Conservation (phyloP, 2,888 invertebrate genomes). For the Brenthis ino region DNA sequence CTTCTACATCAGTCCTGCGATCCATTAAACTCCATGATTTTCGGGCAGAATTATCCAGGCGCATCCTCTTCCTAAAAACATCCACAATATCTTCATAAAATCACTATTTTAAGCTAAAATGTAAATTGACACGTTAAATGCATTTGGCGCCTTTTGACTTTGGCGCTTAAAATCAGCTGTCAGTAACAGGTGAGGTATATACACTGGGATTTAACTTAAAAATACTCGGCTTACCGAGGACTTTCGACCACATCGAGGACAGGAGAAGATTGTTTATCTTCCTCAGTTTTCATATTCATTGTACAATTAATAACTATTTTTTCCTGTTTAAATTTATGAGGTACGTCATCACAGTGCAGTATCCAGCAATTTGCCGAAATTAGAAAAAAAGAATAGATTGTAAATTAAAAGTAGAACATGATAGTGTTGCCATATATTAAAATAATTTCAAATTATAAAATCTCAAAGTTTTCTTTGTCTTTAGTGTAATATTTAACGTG, state of each 20-base stretch:
- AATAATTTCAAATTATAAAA: background rate
- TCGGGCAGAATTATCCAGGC: constrained; percentile 57
- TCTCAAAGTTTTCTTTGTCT: background rate
- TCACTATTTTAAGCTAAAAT: constrained; percentile 19
- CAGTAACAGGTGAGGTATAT: constrained; percentile 49
- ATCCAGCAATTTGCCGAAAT: constrained; percentile 33
- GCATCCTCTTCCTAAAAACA: constrained; percentile 63
- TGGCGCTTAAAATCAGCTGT: constrained; percentile 79
- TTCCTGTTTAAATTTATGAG: constrained; percentile 21
- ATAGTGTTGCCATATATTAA: constrained; percentile 16
- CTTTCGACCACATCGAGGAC: constrained; percentile 56
- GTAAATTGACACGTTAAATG: constrained; percentile 38
- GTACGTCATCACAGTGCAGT: constrained; percentile 41
- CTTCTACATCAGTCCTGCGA: constrained; percentile 71
- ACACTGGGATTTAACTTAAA: constrained; percentile 38
- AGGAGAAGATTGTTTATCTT: constrained; percentile 50
- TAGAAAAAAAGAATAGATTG: constrained; percentile 34
- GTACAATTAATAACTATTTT: constrained; percentile 30
- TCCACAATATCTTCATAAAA: background rate
- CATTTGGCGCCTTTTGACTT: constrained; percentile 74
- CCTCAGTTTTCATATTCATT: constrained; percentile 59
- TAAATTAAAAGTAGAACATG: constrained; percentile 1
- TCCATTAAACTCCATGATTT: constrained; percentile 78
- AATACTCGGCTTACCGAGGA: constrained; percentile 59
- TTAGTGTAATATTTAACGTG: no score